phyloP scores from a whole-genome alignment of 2,113 vertebrate genomes.

The Columba livia region DNA sequence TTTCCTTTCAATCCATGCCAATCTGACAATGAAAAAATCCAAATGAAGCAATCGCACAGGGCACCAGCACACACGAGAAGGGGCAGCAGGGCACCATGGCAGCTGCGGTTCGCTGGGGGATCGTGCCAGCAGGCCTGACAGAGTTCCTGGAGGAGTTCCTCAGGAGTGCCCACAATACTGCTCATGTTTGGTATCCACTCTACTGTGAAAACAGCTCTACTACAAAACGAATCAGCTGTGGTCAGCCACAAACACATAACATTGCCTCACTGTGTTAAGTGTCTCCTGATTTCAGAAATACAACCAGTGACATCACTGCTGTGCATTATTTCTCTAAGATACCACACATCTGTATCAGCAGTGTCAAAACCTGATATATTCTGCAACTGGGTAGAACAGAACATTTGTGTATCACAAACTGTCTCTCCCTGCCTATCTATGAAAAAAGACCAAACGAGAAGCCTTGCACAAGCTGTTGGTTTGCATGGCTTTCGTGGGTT shows the following conservation, averaged over 20 bases:
- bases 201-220: background rate
- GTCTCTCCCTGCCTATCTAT: background rate
- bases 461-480: background rate
- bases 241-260: background rate
- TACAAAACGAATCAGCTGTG: background rate
- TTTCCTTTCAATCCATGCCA: background rate
- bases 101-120: background rate
- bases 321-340: background rate
- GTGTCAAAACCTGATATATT: background rate
- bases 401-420: background rate
- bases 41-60: background rate
- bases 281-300: background rate
- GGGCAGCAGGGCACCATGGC: background rate
- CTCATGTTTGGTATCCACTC: background rate
- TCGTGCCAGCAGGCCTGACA: background rate
- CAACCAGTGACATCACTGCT: background rate
- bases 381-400: background rate
- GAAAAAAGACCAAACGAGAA: background rate
- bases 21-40: background rate
- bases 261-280: background rate
- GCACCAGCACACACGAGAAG: background rate
- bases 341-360: background rate
- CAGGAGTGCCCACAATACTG: no score
- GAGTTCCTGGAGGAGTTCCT: background rate
- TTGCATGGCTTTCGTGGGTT: background rate